Base-by-base conservation (phyloP, 2,113 vertebrate species). In the Enhydra lutris region DNA sequence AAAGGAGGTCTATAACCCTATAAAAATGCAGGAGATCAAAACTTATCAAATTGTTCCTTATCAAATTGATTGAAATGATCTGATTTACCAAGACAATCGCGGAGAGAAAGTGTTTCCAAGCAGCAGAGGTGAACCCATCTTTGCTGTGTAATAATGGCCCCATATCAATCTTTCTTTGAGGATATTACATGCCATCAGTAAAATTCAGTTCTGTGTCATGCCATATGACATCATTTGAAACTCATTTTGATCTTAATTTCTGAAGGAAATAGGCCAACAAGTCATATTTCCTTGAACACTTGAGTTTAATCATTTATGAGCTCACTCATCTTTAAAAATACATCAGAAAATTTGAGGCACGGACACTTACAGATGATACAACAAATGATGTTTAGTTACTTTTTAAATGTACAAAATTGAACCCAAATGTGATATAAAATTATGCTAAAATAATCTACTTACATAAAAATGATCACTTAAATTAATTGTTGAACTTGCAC, bases 181-280 rank as follows among this genome's bases (percentile, higher is more conserved):
- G 9, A 39, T 7, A 3, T 39, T 31, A 15, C 42, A 17, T 4
- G 7, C 31, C 6, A 8, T 57, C 63, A 45, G 82, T 47, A 52
- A 80, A 84, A 73, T 36, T 71, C 55, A 20, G 47, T 26, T 61
- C 65, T 42, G 20, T 17, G 31, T 34, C 86, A 18, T 0, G 3
- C 18, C 42, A 1, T 3, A 1, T 4, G 36, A 42, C 73, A 45
- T 6, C 29, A 6, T 42, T 55, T 21, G 20, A 31, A 17, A 24
- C 7, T 34, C 15, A 61, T 24, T 71, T 80, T 20, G n/a, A 36
- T 20, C 36, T 78, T 39, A 61, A 71, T 91, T 94, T 84, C 89
- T 97, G n/a, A 61, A 86, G 79, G 82, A 74, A 86, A 95, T 6
- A 23, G 21, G 79, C 61, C 89, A 67, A 74, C 18, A 59, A 59